phyloP scores from a whole-genome alignment of 2,113 vertebrate genomes.

The Serilophus lunatus region DNA sequence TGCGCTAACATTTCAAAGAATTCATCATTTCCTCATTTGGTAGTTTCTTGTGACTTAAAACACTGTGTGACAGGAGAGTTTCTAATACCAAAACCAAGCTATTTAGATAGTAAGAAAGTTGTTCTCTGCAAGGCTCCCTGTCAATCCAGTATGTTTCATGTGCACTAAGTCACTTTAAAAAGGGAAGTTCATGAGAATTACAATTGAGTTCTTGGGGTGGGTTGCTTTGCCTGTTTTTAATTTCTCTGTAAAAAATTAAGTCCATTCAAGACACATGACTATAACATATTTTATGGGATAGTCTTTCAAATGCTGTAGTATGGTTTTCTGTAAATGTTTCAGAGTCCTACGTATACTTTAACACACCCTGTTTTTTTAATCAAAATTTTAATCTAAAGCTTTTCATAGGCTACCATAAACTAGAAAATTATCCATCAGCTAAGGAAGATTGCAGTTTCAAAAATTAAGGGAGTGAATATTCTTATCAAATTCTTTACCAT shows the following conservation, averaged over 20 bases:
- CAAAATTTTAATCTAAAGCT: background rate
- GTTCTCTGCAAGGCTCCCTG: background rate
- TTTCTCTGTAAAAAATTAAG: background rate
- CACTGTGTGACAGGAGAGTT: background rate
- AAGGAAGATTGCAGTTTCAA: background rate
- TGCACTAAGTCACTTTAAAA: background rate
- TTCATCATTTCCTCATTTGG: constrained; percentile 2
- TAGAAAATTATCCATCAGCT: background rate
- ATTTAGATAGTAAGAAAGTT: background rate
- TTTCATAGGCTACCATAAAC: background rate
- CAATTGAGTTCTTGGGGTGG: background rate
- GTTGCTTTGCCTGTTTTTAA: background rate
- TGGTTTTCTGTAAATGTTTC: background rate
- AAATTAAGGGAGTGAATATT: background rate
- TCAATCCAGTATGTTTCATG: background rate
- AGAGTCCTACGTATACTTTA: background rate
- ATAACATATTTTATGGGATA: background rate
- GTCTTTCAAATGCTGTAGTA: background rate
- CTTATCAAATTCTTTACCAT: background rate
- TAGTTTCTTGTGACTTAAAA: constrained; percentile 33
- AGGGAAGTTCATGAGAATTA: background rate
- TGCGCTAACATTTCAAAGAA: background rate
- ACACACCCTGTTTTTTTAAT: rapidly evolving
- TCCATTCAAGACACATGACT: background rate
- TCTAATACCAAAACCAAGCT: background rate